Conservation (phyloP, 1,140 invertebrate species). For the Trichogramma pretiosum region DNA sequence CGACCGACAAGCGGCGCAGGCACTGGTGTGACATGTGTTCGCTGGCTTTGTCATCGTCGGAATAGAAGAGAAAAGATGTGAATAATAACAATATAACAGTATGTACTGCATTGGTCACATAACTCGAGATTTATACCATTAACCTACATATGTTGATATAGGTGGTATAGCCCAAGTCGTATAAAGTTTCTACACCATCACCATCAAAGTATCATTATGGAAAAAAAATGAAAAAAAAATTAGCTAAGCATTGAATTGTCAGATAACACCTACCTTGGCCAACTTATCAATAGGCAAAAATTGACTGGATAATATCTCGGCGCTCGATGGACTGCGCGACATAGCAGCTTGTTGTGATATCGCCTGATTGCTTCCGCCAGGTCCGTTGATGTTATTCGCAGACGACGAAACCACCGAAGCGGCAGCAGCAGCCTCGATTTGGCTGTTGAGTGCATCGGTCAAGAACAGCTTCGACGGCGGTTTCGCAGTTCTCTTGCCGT, state of each 20-base stretch:
- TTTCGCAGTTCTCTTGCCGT: slow-evolving; percentile 16
- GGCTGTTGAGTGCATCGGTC: slow-evolving; percentile 12
- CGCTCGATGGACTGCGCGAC: slow-evolving; percentile 50
- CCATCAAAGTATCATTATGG: slow-evolving; percentile 2
- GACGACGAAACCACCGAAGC: too few species aligned
- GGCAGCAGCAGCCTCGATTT: slow-evolving; percentile 12
- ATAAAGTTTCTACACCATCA: background rate
- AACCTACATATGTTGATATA: too few species aligned
- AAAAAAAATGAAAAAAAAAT: slow-evolving; percentile 6
- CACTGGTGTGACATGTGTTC: too few species aligned
- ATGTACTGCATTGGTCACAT: background rate
- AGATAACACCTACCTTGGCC: slow-evolving; percentile 49
- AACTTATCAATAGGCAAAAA: slow-evolving; percentile 62
- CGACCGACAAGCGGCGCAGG: too few species aligned
- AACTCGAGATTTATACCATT: too few species aligned
- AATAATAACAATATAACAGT: background rate
- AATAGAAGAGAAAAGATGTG: too few species aligned
- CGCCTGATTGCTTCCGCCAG: slow-evolving; percentile 22
- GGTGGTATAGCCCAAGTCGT: too few species aligned
- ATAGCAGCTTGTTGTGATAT: slow-evolving; percentile 16
- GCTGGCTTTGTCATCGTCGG: too few species aligned
- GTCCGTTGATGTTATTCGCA: slow-evolving; percentile 25
- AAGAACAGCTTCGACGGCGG: slow-evolving; percentile 7
- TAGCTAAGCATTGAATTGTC: slow-evolving; percentile 13
- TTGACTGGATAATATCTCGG: slow-evolving; percentile 51